Base-by-base conservation (phyloP, 2,113 vertebrate species). In the Brevimyrus niger region DNA sequence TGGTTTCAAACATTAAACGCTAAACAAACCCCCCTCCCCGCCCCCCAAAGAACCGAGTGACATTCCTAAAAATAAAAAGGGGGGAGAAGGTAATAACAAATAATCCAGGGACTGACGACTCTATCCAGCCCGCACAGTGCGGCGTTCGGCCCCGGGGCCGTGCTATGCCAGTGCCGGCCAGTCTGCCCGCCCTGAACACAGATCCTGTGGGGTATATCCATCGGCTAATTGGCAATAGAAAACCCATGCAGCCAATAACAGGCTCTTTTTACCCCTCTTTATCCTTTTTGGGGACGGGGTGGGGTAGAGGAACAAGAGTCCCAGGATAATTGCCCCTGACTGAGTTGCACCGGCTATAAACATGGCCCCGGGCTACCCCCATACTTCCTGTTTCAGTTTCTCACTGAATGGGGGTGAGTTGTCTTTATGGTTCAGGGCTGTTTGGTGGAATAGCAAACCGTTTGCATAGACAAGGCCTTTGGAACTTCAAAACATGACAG, bases 331-430 rank as follows among this genome's bases (percentile, higher is more conserved):
- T 35, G 42, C 84, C 47, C 82, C 89, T 87, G 44, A 31, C 55
- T 50, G 46, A 69, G 82, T 69, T 86, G 86, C 48, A 58, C 27
- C 23, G 61, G 84, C 27, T 89, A 61, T 87, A 89, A 89, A 89
- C 35, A 73, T 23, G 15, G 31, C 21, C 17, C 83, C 44, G 15
- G 19, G n/a, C 55, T 42, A 5, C 65, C 6, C 84, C 84, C 48
- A n/a, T 27, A 50, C 55, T 89, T 89, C 84, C 89, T 73, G 84
- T 76, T 89, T 89, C 65, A 38, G 23, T 82, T 3, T 82, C 44
- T 27, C 9, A 6, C 46, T 86, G 44, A 4, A 31, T 50, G 23
- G 11, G 46, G 73, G 73, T 17, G 31, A 35, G 15, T 76, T 73
- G 23, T 46, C 82, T 23, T 47, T 48, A 23, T 21, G 19, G 38